Evolutionary conservation across 2,888 invertebrate species (phyloP).

Genomic region (Rhagium mordax): DNA sequence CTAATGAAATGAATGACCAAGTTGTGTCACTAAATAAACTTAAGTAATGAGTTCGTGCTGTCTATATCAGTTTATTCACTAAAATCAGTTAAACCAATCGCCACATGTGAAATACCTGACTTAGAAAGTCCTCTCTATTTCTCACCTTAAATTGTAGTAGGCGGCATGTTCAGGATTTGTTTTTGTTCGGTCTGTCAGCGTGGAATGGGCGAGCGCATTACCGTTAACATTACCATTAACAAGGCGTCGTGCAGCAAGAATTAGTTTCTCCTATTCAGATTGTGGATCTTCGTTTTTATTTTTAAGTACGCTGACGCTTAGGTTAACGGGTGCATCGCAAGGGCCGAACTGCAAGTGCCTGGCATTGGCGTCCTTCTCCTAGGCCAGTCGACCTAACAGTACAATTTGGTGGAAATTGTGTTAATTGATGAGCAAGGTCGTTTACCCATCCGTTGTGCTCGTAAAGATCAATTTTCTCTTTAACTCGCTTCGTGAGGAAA

Average conservation of each 20-base stretch:
- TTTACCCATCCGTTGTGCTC: no score
- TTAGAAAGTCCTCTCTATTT: not conserved
- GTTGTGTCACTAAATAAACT: no score
- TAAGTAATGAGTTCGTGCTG: no score
- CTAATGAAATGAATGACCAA: no score
- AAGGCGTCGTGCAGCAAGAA: not conserved
- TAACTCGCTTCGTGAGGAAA: no score
- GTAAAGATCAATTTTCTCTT: no score
- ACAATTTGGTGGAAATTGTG: no score
- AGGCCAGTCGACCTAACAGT: no score
- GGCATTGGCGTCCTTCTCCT: not conserved
- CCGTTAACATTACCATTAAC: constrained; percentile 10
- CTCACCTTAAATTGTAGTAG: not conserved
- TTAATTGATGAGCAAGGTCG: no score
- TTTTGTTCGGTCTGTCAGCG: not conserved
- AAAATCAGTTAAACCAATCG: not conserved
- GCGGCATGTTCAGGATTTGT: not conserved
- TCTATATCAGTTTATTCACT: not conserved
- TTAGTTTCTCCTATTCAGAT: constrained; percentile 5
- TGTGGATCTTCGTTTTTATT: not conserved
- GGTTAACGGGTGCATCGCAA: not conserved
- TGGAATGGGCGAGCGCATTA: not conserved
- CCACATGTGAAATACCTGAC: not conserved
- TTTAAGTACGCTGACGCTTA: not conserved
- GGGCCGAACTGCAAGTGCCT: not conserved